Evolutionary conservation across 2,888 invertebrate genomes (phyloP).

Genomic region (Cerastoderma edule): DNA sequence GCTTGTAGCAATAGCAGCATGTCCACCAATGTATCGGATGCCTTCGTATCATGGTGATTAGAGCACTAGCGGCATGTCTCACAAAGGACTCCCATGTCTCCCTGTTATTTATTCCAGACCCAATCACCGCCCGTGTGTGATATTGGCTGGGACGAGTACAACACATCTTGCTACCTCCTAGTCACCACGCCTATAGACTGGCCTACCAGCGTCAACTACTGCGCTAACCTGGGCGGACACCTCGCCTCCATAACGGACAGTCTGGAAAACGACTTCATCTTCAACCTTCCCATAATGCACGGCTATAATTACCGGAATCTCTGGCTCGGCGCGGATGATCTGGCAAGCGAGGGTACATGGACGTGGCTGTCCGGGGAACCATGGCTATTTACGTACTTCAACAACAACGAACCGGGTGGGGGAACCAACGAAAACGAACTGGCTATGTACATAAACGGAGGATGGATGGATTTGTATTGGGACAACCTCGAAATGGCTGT

Average conservation of each 20-base stretch:
- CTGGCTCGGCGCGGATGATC: not conserved
- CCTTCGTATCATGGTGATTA: too few species aligned
- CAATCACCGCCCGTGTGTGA: too few species aligned
- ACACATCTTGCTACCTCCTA: too few species aligned
- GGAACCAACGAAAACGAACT: not conserved
- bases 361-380: conserved; percentile 4
- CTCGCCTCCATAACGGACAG: not conserved
- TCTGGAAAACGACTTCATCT: not conserved
- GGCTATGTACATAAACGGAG: not conserved
- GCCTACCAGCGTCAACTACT: not conserved
- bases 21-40: too few species aligned
- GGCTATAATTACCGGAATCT: not conserved
- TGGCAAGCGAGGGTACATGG: not conserved
- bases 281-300: not conserved
- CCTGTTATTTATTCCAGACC: too few species aligned
- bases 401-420: not conserved
- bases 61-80: too few species aligned
- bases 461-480: not conserved
- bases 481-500: not conserved
- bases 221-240: not conserved
- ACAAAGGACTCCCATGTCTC: too few species aligned
- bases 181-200: too few species aligned
- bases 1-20: too few species aligned
- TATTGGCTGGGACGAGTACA: too few species aligned
- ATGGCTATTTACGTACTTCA: too few species aligned